These are phyloP conservation scores for Propithecus perrieri DNA, from an alignment of 2,797 vertebrate genomes.

Conservation along the genomic window DNA sequence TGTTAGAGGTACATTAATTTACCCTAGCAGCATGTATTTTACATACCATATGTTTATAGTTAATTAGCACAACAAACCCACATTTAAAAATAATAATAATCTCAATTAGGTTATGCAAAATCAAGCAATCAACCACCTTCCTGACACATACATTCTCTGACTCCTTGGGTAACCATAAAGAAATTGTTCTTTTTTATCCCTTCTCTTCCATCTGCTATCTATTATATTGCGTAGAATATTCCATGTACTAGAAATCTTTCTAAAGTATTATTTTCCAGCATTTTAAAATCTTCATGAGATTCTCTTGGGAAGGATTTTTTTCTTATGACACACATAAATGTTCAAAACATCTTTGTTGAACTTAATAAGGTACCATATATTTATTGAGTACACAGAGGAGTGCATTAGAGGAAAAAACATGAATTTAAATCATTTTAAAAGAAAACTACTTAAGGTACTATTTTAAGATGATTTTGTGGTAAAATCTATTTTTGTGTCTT, in stretches of 20 bases:
- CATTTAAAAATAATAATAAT: slow-evolving; percentile 84
- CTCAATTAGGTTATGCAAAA: slow-evolving; percentile 82
- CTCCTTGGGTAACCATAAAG: slow-evolving; percentile 75
- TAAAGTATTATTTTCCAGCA: slow-evolving; percentile 37
- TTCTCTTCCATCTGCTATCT: slow-evolving; percentile 70
- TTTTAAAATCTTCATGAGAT: slow-evolving; percentile 40
- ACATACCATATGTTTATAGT: slow-evolving; percentile 82
- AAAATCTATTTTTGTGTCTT: slow-evolving; percentile 60
- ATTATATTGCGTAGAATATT: slow-evolving; percentile 45
- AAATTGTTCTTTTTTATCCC: slow-evolving; percentile 22
- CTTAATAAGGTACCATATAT: slow-evolving; percentile 47
- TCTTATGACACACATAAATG: slow-evolving; percentile 37
- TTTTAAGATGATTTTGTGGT: slow-evolving; percentile 63
- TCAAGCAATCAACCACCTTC: slow-evolving; percentile 77
- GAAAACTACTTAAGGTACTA: slow-evolving; percentile 51
- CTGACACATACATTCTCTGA: slow-evolving; percentile 59
- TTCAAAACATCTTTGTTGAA: slow-evolving; percentile 64
- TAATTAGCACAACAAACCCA: slow-evolving; percentile 81
- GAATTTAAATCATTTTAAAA: slow-evolving; percentile 61
- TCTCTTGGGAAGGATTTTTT: slow-evolving; percentile 51
- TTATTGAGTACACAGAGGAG: slow-evolving; percentile 35
- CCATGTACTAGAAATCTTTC: slow-evolving; percentile 35
- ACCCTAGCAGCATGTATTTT: slow-evolving; percentile 77
- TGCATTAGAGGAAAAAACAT: slow-evolving; percentile 10
- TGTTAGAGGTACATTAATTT: slow-evolving; percentile 75